Evolutionary conservation across 2,888 invertebrate genomes (phyloP).

Genomic region (Polydrusus pterygomalis): DNA sequence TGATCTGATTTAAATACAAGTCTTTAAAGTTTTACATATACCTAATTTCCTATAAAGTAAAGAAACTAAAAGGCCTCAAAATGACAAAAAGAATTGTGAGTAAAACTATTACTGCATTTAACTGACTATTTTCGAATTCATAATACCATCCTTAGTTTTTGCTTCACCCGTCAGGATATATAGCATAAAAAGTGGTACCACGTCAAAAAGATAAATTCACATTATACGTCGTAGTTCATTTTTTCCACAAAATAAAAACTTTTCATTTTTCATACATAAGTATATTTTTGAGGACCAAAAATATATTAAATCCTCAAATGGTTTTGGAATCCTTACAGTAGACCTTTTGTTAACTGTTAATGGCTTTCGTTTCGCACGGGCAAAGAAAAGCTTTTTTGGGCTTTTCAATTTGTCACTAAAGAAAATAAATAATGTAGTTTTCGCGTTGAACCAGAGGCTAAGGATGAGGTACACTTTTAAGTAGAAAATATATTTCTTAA

Average conservation of each 20-base stretch:
- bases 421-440: slow-evolving; percentile 53
- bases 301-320: slow-evolving; percentile 27
- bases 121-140: too few relatives aligned
- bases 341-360: slow-evolving; percentile 44
- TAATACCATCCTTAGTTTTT: too few relatives aligned
- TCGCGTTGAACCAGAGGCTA: slow-evolving; percentile 45
- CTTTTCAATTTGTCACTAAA: slow-evolving; percentile 52
- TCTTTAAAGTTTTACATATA: too few relatives aligned
- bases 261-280: slow-evolving; percentile 5
- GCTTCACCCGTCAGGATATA: too few relatives aligned
- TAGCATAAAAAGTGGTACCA: neutral
- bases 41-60: too few relatives aligned
- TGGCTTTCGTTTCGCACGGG: slow-evolving; percentile 49
- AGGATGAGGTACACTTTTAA: neutral
- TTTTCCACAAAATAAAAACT: slow-evolving; percentile 6
- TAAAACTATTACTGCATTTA: too few relatives aligned
- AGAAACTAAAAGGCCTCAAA: too few relatives aligned
- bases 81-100: too few relatives aligned
- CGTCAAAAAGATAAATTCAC: neutral
- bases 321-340: slow-evolving; percentile 19
- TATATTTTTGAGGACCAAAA: slow-evolving; percentile 15
- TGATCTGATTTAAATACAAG: too few relatives aligned
- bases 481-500: too few relatives aligned
- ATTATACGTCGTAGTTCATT: neutral
- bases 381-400: slow-evolving; percentile 48